Conservation (phyloP, 2,888 invertebrate species). For the Caenorhabditis virilis region DNA sequence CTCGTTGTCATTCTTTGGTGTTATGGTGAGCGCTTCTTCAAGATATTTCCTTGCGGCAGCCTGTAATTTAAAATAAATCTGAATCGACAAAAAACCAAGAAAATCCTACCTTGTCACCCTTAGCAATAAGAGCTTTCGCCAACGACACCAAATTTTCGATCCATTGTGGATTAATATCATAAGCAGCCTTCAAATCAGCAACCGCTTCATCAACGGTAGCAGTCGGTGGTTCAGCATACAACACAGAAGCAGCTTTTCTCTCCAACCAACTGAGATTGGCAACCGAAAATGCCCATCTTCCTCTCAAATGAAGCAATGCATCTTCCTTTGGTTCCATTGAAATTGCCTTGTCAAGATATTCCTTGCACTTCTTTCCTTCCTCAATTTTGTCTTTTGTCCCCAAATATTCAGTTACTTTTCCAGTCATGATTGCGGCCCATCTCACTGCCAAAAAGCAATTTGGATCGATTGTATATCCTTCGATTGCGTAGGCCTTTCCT, state of each 20-base stretch:
- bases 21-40: conserved; percentile 37
- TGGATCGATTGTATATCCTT: conserved; percentile 46
- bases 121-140: conserved; percentile 66
- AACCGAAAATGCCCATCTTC: conserved; percentile 53
- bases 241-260: conserved; percentile 51
- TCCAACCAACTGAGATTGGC: conserved; percentile 60
- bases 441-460: conserved; percentile 57
- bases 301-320: conserved; percentile 52
- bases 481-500: conserved; percentile 56
- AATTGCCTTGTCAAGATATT: conserved; percentile 59
- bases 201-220: conserved; percentile 57
- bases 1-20: conserved; percentile 46
- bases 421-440: conserved; percentile 63
- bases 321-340: conserved; percentile 51
- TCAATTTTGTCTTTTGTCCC: conserved; percentile 67
- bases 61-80: conserved; percentile 8
- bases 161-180: conserved; percentile 70
- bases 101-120: conserved; percentile 51
- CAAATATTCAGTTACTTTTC: conserved; percentile 55
- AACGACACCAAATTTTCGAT: conserved; percentile 71
- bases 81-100: background rate
- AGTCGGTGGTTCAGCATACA: conserved; percentile 53
- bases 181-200: conserved; percentile 59
- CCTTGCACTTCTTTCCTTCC: conserved; percentile 64
- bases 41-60: conserved; percentile 51